phyloP scores from a whole-genome alignment of 2,797 vertebrate species.

The Ispidina picta region DNA sequence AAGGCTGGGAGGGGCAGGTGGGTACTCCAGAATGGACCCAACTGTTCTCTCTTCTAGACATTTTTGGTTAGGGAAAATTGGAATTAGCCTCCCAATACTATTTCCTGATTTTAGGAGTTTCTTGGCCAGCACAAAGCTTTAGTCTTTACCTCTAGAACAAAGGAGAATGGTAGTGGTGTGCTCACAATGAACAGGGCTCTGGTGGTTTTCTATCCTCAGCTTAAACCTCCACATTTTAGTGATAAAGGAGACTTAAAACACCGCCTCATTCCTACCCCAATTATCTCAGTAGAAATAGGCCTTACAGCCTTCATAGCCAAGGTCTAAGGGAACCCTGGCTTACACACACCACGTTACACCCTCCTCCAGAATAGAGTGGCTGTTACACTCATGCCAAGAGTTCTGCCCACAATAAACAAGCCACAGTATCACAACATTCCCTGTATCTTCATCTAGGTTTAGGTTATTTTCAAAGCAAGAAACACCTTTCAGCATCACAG shows the following conservation, averaged over 20 bases:
- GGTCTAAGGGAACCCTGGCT: not conserved
- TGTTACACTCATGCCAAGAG: not conserved
- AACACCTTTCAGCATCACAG: not conserved
- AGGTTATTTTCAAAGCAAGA: not conserved
- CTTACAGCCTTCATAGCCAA: not conserved
- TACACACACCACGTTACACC: fast-evolving
- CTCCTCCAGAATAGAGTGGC: not conserved
- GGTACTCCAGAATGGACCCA: not conserved
- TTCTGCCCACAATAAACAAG: not conserved
- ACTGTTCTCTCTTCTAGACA: not conserved
- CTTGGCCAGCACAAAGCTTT: not conserved
- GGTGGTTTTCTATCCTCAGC: not conserved
- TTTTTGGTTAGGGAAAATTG: not conserved
- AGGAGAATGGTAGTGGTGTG: not conserved
- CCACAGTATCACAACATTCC: not conserved
- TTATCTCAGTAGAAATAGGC: not conserved
- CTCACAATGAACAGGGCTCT: not conserved
- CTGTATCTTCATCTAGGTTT: not conserved
- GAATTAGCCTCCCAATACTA: not conserved
- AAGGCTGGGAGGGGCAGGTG: not conserved
- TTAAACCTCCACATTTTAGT: not conserved
- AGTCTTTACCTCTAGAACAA: not conserved
- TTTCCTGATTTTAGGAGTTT: not conserved
- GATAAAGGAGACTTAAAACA: not conserved
- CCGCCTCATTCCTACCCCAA: not conserved